Base-by-base conservation (phyloP, 2,888 invertebrate genomes). In the Azorinus chamasolen region DNA sequence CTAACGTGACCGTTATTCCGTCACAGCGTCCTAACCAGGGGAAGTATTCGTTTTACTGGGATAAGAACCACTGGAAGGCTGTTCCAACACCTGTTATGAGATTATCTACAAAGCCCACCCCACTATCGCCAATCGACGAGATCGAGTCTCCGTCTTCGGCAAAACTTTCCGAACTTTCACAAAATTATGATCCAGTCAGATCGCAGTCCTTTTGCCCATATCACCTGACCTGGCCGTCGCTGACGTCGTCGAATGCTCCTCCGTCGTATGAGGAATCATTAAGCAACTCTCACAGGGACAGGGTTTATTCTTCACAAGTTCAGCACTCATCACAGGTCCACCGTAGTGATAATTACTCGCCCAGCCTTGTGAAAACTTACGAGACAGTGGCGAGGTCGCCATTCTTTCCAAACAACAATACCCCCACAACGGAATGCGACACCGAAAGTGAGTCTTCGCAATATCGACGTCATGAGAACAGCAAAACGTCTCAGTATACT, bases 391-490 rank as follows among this genome's bases (percentile, higher is more conserved):
- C 46, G 16, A 84, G 77, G 39, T 89, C 87, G 1, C 87, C 88
- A 1, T 88, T 83, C 53, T 84, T 73, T 53, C 88, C 88, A 4
- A 82, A 87, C 71, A 79, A 87, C 74, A 89, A 88, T 73, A 89
- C 89, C 0, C 89, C 88, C 1, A 88, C 83, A 12, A 85, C 82
- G 4, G 86, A 85, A 32, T 83, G 76, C 41, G 87, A 85, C 20
- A 66, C 59, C 14, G 79, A 74, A 0, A 82, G 83, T 48, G 83
- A 76, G 65, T 72, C 55, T 18, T 73, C 72, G 10, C 65, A 65
- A 5, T 46, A 55, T 16, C 50, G 65, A 12, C 18, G 25, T 18
- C n/a, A 27, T 16, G 54, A 32, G 2, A 20, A 39, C 32, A 37
- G 62, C n/a, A 27, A 45, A 14, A 18, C 16, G 16, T 79, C 76